These are phyloP conservation scores for Enteromius paludinosus DNA, from an alignment of 2,797 vertebrate genomes.

Conservation along the genomic window DNA sequence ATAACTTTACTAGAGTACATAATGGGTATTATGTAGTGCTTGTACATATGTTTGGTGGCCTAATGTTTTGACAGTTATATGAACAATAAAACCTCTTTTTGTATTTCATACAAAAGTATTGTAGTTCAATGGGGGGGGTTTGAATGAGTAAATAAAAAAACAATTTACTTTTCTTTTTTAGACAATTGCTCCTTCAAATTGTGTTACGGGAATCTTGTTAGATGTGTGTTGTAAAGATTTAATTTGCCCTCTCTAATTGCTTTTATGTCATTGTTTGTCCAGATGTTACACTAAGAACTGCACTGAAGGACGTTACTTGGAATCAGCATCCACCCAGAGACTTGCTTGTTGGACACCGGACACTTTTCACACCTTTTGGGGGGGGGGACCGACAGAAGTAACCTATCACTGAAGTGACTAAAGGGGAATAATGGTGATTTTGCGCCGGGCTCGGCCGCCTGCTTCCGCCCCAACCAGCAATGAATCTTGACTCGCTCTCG, in stretches of 20 bases:
- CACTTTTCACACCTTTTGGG: conserved; percentile 78
- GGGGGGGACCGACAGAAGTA: conserved; percentile 87
- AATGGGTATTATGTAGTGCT: no score
- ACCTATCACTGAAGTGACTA: conserved; percentile 99
- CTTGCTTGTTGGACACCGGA: conserved; percentile 74
- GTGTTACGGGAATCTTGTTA: not conserved
- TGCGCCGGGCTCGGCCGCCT: conserved; percentile 99
- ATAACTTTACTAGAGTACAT: no score
- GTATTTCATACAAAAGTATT: not conserved
- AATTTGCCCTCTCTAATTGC: not conserved
- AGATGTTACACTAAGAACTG: conserved; percentile 93
- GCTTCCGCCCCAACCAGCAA: conserved; percentile 99
- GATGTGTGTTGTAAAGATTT: conserved; percentile 6
- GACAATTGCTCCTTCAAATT: not conserved
- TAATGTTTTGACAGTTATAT: not conserved
- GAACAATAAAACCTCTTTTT: not conserved
- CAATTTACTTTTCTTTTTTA: not conserved
- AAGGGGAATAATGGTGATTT: conserved; percentile 99
- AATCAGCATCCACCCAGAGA: conserved; percentile 80
- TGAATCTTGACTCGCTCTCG: conserved; percentile 99
- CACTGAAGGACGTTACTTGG: conserved; percentile 79
- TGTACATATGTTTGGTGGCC: not conserved
- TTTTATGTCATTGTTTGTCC: conserved; percentile 53
- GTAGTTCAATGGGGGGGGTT: not conserved
- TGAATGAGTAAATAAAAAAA: not conserved